A percentile compares a stretch with the other conserved stretches of the same genome.
phyloP scores from a whole-genome alignment of 2,888 invertebrate species.

The Aphrophora alni region DNA sequence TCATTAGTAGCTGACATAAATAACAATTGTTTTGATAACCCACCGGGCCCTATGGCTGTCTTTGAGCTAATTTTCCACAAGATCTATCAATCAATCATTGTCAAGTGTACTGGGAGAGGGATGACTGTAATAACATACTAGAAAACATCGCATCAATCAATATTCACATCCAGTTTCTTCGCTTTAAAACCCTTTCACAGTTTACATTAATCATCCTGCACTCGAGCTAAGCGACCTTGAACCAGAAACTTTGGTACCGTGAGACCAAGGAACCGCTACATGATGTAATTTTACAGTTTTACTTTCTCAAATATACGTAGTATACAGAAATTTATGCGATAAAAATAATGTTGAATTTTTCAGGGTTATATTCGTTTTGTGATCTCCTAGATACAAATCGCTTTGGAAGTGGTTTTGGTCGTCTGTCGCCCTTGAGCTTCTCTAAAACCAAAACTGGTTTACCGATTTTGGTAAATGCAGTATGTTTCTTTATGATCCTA shows the following conservation, averaged over 20 bases:
- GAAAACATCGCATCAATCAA: not conserved
- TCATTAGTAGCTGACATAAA: not conserved
- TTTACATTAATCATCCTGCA: not conserved
- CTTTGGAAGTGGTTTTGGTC: too few species aligned
- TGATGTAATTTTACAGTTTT: too few species aligned
- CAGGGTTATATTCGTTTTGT: too few species aligned
- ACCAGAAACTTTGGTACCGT: not conserved
- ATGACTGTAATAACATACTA: not conserved
- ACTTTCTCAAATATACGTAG: too few species aligned
- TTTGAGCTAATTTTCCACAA: slow-evolving; percentile 2
- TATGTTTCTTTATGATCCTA: too few species aligned
- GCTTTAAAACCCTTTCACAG: not conserved
- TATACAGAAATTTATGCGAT: too few species aligned
- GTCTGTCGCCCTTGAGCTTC: too few species aligned
- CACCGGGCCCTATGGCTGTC: slow-evolving; percentile 2
- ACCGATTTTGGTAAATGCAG: too few species aligned
- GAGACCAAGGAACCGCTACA: not conserved
- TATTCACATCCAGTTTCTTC: not conserved
- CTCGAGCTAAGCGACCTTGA: not conserved
- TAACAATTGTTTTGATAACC: slow-evolving; percentile 9
- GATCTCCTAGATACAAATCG: too few species aligned
- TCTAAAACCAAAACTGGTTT: too few species aligned
- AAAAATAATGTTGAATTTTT: too few species aligned
- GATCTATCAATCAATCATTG: not conserved
- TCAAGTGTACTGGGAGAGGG: not conserved